Evolutionary conservation across 1,140 invertebrate species (phyloP).

Genomic region (Himalopsyche phryganea): DNA sequence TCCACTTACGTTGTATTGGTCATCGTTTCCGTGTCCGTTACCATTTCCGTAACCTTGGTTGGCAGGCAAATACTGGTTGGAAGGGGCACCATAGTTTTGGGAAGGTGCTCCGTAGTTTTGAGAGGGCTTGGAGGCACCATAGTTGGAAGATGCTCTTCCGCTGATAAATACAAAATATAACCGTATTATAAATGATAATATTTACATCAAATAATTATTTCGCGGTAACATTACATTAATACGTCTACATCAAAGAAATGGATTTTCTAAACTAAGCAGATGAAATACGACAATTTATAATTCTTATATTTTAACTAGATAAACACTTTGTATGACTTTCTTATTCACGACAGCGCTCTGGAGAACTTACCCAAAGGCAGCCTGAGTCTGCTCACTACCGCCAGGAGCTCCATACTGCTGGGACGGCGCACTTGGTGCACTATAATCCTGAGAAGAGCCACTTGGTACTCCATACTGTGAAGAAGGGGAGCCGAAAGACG

Average conservation of each 20-base stretch:
- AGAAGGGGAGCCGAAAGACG: conserved; percentile 11
- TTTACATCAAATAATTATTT: too few relatives aligned
- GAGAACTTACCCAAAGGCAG: conserved; percentile 4
- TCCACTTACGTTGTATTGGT: conserved; percentile 39
- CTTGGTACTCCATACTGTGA: conserved; percentile 19
- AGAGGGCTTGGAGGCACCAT: conserved; percentile 12
- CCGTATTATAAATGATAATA: too few relatives aligned
- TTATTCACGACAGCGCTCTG: too few relatives aligned
- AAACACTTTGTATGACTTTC: too few relatives aligned
- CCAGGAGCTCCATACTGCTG: conserved; percentile 19
- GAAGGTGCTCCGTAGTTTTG: conserved; percentile 34
- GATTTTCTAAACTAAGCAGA: too few relatives aligned
- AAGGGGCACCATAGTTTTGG: conserved; percentile 34
- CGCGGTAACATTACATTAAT: too few relatives aligned
- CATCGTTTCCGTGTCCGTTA: conserved; percentile 34
- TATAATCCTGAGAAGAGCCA: conserved; percentile 22
- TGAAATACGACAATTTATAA: too few relatives aligned
- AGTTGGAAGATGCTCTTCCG: too few relatives aligned
- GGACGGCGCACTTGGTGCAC: conserved; percentile 18
- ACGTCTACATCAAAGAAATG: too few relatives aligned
- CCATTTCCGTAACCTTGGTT: conserved; percentile 14
- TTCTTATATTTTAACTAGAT: too few relatives aligned
- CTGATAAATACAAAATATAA: too few relatives aligned
- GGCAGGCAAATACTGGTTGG: conserved; percentile 34
- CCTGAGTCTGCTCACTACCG: conserved; percentile 23